Evolutionary conservation across 2,797 vertebrate species (phyloP), one percentile per base, ranked within the genome.

Genomic region (Allobates femoralis): DNA sequence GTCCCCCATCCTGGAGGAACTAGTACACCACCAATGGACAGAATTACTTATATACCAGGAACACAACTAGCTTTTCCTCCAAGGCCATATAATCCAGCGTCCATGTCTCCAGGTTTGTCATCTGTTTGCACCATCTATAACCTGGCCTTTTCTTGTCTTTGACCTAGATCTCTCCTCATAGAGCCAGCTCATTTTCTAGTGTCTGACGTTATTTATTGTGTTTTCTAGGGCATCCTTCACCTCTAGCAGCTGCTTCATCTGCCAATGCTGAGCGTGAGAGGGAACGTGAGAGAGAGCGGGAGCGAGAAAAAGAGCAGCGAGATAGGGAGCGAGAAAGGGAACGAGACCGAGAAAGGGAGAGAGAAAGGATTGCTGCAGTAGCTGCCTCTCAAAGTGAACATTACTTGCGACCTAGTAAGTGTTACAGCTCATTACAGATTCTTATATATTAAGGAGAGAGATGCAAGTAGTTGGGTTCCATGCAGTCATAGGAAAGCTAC

Each of bases 1-100:
- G 97, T 99, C 94, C 97, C 98, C 96, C 98, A 99, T 91, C 97
- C 97, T 86, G 98, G 97, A 93, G 98, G 97, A 91, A 95, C 97
- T 86, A 97, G 96, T 94, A 96, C 97, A 90, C 97, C 97, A 88
- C 96, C 96, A 90, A 96, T 99, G 98, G 98, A 99, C 92, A 98
- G 97, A 93, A 97, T 98, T 93, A 96, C 96, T 8, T 99, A 97
- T 90, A 96, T 99, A 94, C 96, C 98, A 58, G 97, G 98, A 90
- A 96, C 98, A 92, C 98, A 99, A 93, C 93, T 97, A 89, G 96
- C 97, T 67, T 99, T 99, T 94, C 96, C 97, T 92, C 92, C 96
- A 92, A 97, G 98, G 93, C 96, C 96, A 90, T 99, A 98, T 96
- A 99, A 97, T 93, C 96, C 97, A 91, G 94, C 97, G 85, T 98